Evolutionary conservation across 1,140 invertebrate genomes (phyloP), one percentile per base, ranked within the genome.

Genomic region (Thalassaphorura encarpata): DNA sequence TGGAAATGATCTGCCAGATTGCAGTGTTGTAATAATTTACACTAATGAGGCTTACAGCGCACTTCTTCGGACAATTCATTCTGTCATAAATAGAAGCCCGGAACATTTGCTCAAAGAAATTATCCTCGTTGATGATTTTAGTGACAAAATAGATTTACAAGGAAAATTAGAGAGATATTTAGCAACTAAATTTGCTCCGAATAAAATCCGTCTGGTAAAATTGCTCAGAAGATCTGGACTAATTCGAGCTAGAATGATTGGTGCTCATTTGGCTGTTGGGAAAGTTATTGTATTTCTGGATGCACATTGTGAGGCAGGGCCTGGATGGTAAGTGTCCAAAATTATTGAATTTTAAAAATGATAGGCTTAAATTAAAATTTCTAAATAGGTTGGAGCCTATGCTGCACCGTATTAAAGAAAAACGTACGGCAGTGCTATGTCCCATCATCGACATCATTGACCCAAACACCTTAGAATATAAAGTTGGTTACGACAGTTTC

Each of bases 361-460:
- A n/a, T n/a, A n/a, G n/a, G n/a, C n/a, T n/a, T n/a, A n/a, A n/a
- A n/a, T n/a, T n/a, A n/a, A n/a, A n/a, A n/a, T n/a, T n/a, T n/a
- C n/a, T n/a, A n/a, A 45, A 33, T 61, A 78, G 81, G 83, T 75
- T 93, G 52, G 84, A 94, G 69, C 93, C 93, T 3, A 70, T 97
- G 42, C 72, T 97, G 41, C 77, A 84, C 58, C 74, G 89, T 55
- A 87, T 95, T 58, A 81, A 83, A 68, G 80, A 91, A 61, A 84
- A 91, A 36, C 72, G 77, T 1, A 80, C 77, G 18, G 80, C 83
- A 16, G 88, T 94, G 15, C 69, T 95, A 29, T 89, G 91, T 64
- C 93, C 93, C 2, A 87, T 93, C 48, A 94, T 96, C 62, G 92
- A 97, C 73, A 84, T 89, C 11, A 87, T 97, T 60, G 83, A 88